Evolutionary conservation across 2,113 vertebrate genomes (phyloP).

Genomic region (human): GRCh38 chr4:160671501-160672000

Average conservation of each 20-base stretch:
- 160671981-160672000: neutral
- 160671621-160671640: neutral
- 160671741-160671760: accelerated
- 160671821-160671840: neutral
- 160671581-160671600: neutral
- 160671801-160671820: neutral
- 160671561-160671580: too few relatives aligned
- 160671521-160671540: too few relatives aligned
- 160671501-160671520: too few relatives aligned
- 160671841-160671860: accelerated
- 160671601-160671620: neutral
- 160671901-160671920: neutral
- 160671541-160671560: too few relatives aligned
- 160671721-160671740: too few relatives aligned
- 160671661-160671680: neutral
- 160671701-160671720: neutral
- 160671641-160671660: neutral
- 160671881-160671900: neutral
- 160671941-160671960: neutral
- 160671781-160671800: neutral
- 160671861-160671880: neutral
- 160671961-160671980: neutral
- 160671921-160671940: neutral
- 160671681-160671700: accelerated
- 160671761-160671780: neutral